phyloP scores from a whole-genome alignment of 2,113 vertebrate species.

The Plecotus auritus region DNA sequence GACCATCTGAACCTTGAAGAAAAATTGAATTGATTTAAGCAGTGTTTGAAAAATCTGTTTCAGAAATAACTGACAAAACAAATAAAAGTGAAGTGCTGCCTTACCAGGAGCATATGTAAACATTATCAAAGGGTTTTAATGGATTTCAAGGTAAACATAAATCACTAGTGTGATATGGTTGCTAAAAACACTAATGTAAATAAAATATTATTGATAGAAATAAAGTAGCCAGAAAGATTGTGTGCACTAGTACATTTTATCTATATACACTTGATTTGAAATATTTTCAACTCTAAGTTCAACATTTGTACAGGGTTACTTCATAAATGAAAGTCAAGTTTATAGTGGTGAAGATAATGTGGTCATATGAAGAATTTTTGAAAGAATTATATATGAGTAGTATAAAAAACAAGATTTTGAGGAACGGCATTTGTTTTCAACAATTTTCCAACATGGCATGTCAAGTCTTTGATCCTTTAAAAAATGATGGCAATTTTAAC shows the following conservation, averaged over 20 bases:
- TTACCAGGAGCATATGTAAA: not conserved
- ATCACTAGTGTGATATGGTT: not conserved
- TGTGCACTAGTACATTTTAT: not conserved
- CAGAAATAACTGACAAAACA: not conserved
- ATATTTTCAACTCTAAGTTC: not conserved
- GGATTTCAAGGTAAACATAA: conserved; percentile 1
- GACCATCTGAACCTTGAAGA: not conserved
- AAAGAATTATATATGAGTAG: not conserved
- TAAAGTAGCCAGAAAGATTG: not conserved
- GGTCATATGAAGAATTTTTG: not conserved
- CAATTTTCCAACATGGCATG: not conserved
- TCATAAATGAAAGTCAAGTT: not conserved
- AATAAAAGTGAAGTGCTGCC: not conserved
- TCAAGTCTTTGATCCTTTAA: not conserved
- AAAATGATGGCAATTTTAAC: not conserved
- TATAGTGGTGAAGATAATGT: not conserved
- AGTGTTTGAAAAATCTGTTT: conserved; percentile 19
- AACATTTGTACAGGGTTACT: not conserved
- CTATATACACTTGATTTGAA: not conserved
- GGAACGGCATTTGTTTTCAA: not conserved
- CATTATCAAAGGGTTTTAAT: not conserved
- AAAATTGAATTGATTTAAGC: conserved; percentile 46
- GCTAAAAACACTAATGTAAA: not conserved
- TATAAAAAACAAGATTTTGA: not conserved
- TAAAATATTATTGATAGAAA: not conserved